Conservation (phyloP, 2,113 vertebrate genomes). For the Cepphus grylle region DNA sequence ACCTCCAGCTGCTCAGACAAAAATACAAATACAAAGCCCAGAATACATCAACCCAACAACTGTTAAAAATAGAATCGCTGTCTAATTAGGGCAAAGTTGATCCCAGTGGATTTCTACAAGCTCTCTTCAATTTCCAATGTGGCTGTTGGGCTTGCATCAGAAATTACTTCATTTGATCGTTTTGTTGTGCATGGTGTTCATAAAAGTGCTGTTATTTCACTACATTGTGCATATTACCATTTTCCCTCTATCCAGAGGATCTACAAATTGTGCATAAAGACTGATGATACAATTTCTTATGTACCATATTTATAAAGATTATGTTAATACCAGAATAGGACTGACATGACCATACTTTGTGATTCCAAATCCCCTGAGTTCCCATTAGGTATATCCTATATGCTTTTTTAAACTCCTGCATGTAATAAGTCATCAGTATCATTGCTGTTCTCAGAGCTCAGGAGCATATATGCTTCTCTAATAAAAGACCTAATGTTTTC, state of each 20-base stretch:
- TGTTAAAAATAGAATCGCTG: neutral
- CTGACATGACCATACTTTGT: neutral
- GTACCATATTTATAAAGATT: neutral
- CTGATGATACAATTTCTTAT: neutral
- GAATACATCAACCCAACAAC: neutral
- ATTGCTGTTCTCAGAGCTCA: neutral
- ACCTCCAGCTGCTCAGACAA: neutral
- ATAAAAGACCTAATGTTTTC: neutral
- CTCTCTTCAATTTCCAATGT: slow-evolving; percentile 1
- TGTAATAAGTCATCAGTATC: neutral
- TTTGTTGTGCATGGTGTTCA: neutral
- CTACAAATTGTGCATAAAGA: neutral
- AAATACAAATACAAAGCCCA: neutral
- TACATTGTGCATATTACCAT: accelerated
- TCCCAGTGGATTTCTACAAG: neutral
- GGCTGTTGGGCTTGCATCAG: neutral
- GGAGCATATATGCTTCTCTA: neutral
- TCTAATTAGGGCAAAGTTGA: slow-evolving; percentile 37
- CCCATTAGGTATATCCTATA: neutral
- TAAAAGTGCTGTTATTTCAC: neutral
- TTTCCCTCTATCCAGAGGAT: neutral
- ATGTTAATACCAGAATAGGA: neutral
- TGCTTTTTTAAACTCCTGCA: neutral
- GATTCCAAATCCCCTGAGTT: neutral
- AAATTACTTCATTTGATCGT: neutral